These are phyloP conservation scores for human (Homo sapiens) DNA, from an alignment of 2,113 vertebrate species.

Conservation along the genomic window DNA sequence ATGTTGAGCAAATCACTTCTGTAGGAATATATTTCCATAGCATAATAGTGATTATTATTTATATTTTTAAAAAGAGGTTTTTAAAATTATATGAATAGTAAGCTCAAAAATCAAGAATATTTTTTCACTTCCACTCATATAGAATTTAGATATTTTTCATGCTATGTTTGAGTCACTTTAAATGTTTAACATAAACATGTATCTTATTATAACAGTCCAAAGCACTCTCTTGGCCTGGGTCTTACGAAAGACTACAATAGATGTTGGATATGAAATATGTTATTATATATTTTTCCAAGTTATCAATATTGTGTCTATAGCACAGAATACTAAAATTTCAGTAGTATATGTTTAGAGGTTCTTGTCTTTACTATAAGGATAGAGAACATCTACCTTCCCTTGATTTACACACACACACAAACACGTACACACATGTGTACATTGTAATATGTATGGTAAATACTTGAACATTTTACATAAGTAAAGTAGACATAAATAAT, in stretches of 20 bases:
- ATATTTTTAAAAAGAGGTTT: not conserved
- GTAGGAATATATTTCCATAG: not conserved
- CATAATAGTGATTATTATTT: not conserved
- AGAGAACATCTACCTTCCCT: not conserved
- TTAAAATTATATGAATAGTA: not conserved
- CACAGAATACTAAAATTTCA: not conserved
- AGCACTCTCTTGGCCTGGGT: not conserved
- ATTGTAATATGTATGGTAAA: not conserved
- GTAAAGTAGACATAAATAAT: not conserved
- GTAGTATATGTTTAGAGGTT: not conserved
- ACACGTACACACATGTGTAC: not conserved
- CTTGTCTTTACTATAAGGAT: not conserved
- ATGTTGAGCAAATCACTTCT: not conserved
- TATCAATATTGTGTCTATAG: not conserved
- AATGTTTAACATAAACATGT: not conserved
- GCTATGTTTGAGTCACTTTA: not conserved
- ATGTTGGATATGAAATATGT: not conserved
- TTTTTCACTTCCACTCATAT: not conserved
- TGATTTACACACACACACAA: not conserved
- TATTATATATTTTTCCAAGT: not conserved
- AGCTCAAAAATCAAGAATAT: not conserved
- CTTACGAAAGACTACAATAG: not conserved
- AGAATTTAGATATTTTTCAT: not conserved
- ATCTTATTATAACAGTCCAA: not conserved
- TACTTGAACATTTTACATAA: not conserved